Evolutionary conservation across 2,113 vertebrate genomes (phyloP).

Genomic region (Trichechus manatus): DNA sequence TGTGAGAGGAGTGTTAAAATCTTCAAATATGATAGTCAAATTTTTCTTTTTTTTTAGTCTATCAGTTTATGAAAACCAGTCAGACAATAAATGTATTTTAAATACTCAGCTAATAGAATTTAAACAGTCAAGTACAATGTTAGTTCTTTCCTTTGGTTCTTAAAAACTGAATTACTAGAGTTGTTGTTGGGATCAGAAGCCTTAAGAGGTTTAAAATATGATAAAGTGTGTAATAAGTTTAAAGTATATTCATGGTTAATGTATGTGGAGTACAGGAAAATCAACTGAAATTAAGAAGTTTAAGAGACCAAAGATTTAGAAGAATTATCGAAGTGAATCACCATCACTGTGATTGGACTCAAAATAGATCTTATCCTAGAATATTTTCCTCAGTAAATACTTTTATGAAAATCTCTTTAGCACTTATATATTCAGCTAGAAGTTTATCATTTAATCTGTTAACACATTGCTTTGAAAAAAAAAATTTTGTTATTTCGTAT

Average conservation of each 20-base stretch:
- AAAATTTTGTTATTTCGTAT: neutral
- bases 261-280: neutral
- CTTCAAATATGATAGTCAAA: neutral
- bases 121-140: neutral
- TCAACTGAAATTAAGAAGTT: neutral
- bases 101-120: neutral
- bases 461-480: neutral
- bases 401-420: neutral
- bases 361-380: neutral
- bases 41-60: neutral
- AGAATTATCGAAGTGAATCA: neutral
- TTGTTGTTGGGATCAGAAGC: no score
- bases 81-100: neutral
- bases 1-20: neutral
- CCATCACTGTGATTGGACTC: neutral
- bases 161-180: no score
- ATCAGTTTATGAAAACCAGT: neutral
- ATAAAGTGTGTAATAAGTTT: neutral
- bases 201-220: no score
- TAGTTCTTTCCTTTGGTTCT: neutral
- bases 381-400: neutral
- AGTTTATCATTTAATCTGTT: neutral
- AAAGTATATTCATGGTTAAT: neutral
- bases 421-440: conserved; percentile 36
- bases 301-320: neutral